A percentile compares a stretch with the other conserved stretches of the same genome.
phyloP scores from a whole-genome alignment of 37 sponge, comb jelly and placozoan species.

The Haliclona indistincta region DNA sequence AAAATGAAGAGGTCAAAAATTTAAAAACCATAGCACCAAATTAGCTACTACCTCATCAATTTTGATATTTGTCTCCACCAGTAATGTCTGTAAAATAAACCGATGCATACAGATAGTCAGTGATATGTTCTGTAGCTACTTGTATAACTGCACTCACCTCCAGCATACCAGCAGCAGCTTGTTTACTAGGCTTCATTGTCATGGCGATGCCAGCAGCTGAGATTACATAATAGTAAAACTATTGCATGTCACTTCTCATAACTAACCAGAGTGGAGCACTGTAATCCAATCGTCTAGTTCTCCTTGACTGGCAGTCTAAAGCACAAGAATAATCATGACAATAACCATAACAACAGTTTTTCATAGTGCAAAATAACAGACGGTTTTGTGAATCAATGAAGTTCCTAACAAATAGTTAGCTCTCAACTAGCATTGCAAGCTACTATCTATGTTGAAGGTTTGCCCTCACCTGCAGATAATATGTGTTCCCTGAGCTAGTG shows the following conservation, averaged over 20 bases:
- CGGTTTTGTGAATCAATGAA: no score
- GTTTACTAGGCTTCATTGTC: conserved; percentile 20
- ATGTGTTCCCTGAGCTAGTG: conserved; percentile 53
- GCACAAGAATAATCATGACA: background rate
- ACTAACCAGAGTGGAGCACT: conserved; percentile 56
- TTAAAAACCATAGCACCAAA: background rate
- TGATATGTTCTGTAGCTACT: background rate
- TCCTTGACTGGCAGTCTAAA: conserved; percentile 48
- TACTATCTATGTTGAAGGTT: no score
- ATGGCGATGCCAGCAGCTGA: conserved; percentile 44
- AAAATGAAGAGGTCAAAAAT: background rate
- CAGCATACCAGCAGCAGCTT: conserved; percentile 5
- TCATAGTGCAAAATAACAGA: background rate
- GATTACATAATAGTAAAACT: background rate
- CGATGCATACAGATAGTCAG: background rate
- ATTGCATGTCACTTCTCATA: background rate
- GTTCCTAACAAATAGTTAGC: no score
- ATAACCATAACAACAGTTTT: background rate
- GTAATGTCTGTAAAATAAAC: conserved; percentile 14
- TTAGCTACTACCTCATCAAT: conserved; percentile 32
- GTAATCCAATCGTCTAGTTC: conserved; percentile 69
- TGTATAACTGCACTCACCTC: no score
- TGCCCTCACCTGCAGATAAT: conserved; percentile 75
- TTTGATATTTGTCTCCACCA: conserved; percentile 3
- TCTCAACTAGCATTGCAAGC: no score